phyloP scores from a whole-genome alignment of 2,797 vertebrate genomes.

The Anguilla obscura region DNA sequence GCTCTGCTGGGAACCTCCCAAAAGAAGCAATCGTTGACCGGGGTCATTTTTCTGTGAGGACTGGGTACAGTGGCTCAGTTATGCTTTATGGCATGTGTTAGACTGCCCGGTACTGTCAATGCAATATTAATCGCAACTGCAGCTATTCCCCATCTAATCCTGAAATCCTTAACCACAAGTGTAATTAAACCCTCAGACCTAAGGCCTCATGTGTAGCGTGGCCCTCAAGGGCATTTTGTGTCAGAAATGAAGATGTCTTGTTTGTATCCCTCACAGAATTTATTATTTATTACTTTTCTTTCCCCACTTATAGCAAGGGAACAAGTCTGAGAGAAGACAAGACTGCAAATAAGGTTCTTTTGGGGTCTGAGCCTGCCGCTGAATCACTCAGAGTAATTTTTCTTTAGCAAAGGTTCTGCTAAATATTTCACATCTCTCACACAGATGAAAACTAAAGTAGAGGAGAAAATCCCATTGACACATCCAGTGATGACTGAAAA shows the following conservation, averaged over 20 bases:
- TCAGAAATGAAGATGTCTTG: slow-evolving; percentile 51
- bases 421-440: slow-evolving; percentile 21
- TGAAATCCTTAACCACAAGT: not conserved
- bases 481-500: slow-evolving; percentile 30
- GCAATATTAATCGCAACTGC: slow-evolving; percentile 40
- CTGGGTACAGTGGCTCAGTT: not conserved
- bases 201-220: slow-evolving; percentile 36
- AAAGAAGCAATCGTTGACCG: not conserved
- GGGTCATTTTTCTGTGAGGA: slow-evolving; percentile 3
- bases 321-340: slow-evolving; percentile 14
- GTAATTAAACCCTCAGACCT: slow-evolving; percentile 19
- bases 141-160: slow-evolving; percentile 31
- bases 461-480: slow-evolving; percentile 25
- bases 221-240: slow-evolving; percentile 40
- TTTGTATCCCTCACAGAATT: slow-evolving; percentile 42
- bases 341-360: slow-evolving; percentile 35
- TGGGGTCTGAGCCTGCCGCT: slow-evolving; percentile 25
- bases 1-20: not conserved
- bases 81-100: slow-evolving; percentile 15
- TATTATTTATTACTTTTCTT: slow-evolving; percentile 28
- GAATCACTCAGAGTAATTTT: slow-evolving; percentile 41
- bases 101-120: not conserved
- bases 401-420: slow-evolving; percentile 37
- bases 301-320: slow-evolving; percentile 33
- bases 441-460: slow-evolving; percentile 6